Conservation (phyloP, 2,797 vertebrate species). For the Arvicola amphibius region DNA sequence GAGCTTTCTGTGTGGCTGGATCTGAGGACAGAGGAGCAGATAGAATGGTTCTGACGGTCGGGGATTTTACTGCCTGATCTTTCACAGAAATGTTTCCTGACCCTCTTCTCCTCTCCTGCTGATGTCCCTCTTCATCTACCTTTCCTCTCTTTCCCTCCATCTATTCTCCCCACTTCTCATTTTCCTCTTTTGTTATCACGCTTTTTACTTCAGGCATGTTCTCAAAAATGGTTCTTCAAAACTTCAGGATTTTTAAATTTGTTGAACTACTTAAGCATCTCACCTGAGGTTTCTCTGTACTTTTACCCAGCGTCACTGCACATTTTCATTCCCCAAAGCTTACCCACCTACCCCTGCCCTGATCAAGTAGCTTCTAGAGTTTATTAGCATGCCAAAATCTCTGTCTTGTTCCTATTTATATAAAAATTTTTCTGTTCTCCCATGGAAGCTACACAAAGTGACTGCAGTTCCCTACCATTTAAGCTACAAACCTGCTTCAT, state of each 20-base stretch:
- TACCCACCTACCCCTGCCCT: not conserved
- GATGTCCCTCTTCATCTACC: not conserved
- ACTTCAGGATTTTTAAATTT: slow-evolving; percentile 26
- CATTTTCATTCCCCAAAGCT: not conserved
- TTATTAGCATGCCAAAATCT: not conserved
- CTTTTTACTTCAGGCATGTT: not conserved
- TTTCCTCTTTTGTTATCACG: not conserved
- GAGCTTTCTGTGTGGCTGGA: not conserved
- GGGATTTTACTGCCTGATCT: not conserved
- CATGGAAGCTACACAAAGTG: not conserved
- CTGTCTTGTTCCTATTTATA: not conserved
- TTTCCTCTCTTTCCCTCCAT: not conserved
- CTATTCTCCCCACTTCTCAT: not conserved
- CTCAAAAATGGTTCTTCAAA: not conserved
- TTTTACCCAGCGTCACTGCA: not conserved
- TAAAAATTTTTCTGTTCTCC: not conserved
- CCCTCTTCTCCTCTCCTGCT: not conserved
- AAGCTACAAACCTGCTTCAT: slow-evolving; percentile 34
- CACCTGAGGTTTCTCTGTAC: not conserved
- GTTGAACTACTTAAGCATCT: not conserved
- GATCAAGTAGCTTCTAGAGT: not conserved
- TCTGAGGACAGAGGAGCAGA: not conserved
- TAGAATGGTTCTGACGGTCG: not conserved
- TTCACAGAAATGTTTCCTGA: not conserved
- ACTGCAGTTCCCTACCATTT: not conserved